These are phyloP conservation scores for Prionailurus bengalensis DNA, from an alignment of 2,113 vertebrate genomes.

Conservation along the genomic window DNA sequence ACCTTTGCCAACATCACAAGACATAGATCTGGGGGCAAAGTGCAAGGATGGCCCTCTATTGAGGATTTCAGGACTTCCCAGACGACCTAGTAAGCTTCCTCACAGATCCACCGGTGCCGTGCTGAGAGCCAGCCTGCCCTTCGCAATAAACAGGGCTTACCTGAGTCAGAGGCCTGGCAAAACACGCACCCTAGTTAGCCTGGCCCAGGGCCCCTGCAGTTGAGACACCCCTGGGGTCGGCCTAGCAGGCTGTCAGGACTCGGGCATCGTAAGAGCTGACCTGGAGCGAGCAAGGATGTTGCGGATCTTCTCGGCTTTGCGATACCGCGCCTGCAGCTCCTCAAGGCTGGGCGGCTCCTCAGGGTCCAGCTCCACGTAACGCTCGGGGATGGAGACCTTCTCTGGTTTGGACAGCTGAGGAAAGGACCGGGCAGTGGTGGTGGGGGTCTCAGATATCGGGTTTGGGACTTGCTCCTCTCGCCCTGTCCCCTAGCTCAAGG, in stretches of 20 bases:
- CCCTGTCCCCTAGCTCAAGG: neutral
- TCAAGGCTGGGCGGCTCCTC: constrained; percentile 95
- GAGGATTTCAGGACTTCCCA: neutral
- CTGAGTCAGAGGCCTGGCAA: neutral
- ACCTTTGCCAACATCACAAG: neutral
- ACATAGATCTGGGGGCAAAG: neutral
- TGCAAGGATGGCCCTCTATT: neutral
- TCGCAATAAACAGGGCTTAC: neutral
- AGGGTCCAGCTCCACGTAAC: constrained; percentile 95
- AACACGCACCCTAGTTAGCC: neutral
- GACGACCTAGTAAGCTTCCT: neutral
- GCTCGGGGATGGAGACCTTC: constrained; percentile 96
- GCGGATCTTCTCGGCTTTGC: constrained; percentile 97
- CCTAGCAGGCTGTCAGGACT: neutral
- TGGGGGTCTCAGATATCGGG: neutral
- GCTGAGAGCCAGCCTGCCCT: neutral
- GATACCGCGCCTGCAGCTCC: constrained; percentile 94
- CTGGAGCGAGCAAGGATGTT: constrained; percentile 97
- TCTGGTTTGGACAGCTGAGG: constrained; percentile 94
- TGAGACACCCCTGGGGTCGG: fast-evolving
- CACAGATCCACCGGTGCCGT: fast-evolving
- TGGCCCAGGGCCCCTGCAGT: neutral
- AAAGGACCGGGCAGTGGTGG: neutral
- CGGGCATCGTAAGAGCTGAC: constrained; percentile 80
- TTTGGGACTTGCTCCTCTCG: neutral